phyloP scores from a whole-genome alignment of 2,888 invertebrate species.

The Griposia aprilina region DNA sequence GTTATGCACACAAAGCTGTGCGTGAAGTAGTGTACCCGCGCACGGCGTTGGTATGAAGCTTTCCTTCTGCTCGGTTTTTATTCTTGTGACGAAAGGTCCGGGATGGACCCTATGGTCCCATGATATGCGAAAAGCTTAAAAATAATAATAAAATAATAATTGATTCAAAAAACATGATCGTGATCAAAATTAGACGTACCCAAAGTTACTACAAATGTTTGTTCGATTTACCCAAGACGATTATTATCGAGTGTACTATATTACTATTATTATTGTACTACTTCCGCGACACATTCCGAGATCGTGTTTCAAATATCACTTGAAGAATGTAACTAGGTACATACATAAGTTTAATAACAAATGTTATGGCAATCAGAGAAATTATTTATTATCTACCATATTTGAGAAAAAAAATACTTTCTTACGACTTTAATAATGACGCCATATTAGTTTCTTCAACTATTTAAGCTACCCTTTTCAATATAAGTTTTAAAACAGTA shows the following conservation, averaged over 20 bases:
- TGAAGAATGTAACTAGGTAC: constrained; percentile 3
- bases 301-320: constrained; percentile 22
- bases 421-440: no score
- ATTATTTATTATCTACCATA: background rate
- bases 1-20: no score
- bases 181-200: background rate
- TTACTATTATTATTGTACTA: constrained; percentile 15
- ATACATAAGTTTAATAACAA: background rate
- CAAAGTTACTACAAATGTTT: constrained; percentile 6
- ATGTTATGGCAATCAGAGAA: background rate
- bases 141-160: no score
- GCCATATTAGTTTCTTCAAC: background rate
- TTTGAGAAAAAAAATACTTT: background rate
- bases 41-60: no score
- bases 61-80: no score
- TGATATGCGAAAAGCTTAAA: no score
- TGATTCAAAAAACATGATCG: constrained; percentile 5
- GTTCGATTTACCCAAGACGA: constrained; percentile 21
- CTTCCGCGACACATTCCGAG: constrained; percentile 21
- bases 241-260: constrained; percentile 32
- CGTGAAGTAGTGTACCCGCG: no score
- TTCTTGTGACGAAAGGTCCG: no score
- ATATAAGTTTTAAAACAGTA: no score
- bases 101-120: no score
- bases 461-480: no score